phyloP scores from a whole-genome alignment of 2,888 invertebrate genomes.

The Hirtodrosophila alboralis region DNA sequence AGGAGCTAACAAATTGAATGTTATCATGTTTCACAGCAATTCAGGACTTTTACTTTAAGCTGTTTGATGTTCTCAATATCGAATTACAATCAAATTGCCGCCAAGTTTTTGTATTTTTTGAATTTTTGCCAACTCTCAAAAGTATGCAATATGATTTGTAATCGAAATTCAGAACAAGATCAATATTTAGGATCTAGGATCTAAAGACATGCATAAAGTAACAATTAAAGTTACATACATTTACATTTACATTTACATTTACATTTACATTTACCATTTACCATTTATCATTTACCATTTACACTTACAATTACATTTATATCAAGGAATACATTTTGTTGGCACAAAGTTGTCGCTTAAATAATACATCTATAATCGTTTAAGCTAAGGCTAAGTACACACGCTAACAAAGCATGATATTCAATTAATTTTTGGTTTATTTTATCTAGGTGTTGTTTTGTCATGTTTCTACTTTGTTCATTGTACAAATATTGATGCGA shows the following conservation, averaged over 20 bases:
- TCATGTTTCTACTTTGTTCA: constrained; percentile 6
- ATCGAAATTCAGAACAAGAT: constrained; percentile 5
- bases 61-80: too few species aligned
- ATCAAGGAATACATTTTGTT: constrained; percentile 48
- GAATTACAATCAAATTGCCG: too few species aligned
- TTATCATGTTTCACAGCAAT: constrained; percentile 30
- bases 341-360: constrained; percentile 47
- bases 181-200: constrained; percentile 10
- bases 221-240: neutral
- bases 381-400: constrained; percentile 42
- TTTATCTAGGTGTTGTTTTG: too few species aligned
- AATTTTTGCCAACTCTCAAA: too few species aligned
- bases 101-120: too few species aligned
- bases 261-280: neutral
- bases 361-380: constrained; percentile 32
- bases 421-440: too few species aligned
- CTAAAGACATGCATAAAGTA: constrained; percentile 18
- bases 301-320: constrained; percentile 14
- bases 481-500: constrained; percentile 2
- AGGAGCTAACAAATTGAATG: constrained; percentile 32
- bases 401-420: neutral
- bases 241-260: neutral
- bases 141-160: neutral
- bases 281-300: neutral
- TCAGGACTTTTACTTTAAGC: neutral